Conservation (phyloP, 1,140 invertebrate genomes). For the Listronotus oregonensis region DNA sequence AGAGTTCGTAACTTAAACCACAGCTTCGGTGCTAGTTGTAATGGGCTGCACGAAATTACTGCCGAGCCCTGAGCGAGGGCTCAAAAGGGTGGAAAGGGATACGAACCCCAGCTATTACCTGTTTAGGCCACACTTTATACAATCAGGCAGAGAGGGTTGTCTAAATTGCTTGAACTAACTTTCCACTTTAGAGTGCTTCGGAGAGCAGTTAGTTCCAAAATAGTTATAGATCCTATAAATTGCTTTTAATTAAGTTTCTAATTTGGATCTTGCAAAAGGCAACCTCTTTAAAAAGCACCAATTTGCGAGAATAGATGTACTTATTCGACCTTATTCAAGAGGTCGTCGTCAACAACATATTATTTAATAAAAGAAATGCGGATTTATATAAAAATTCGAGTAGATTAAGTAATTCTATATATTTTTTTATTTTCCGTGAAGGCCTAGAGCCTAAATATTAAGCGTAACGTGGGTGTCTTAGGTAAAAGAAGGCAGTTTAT, state of each 20-base stretch:
- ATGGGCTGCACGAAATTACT: conserved; percentile 36
- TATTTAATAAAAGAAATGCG: too few relatives aligned
- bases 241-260: conserved; percentile 19
- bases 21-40: conserved; percentile 29
- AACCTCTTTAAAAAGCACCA: too few relatives aligned
- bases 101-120: conserved; percentile 26
- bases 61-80: conserved; percentile 8
- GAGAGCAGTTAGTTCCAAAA: conserved; percentile 26
- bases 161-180: conserved; percentile 33
- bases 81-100: conserved; percentile 26
- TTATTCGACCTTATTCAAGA: too few relatives aligned
- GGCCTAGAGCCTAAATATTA: too few relatives aligned
- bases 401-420: too few relatives aligned
- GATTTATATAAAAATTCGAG: too few relatives aligned
- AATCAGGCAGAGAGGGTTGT: conserved; percentile 31
- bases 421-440: too few relatives aligned
- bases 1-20: conserved; percentile 29
- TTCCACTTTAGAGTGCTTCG: conserved; percentile 27
- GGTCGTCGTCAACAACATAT: too few relatives aligned
- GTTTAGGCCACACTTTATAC: conserved; percentile 37
- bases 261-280: conserved; percentile 8
- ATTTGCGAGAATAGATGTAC: too few relatives aligned
- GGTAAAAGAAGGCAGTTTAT: too few relatives aligned
- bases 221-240: conserved; percentile 28
- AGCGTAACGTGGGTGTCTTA: too few relatives aligned